Evolutionary conservation across 2,113 vertebrate genomes (phyloP).

Genomic region (Hippocampus abdominalis): DNA sequence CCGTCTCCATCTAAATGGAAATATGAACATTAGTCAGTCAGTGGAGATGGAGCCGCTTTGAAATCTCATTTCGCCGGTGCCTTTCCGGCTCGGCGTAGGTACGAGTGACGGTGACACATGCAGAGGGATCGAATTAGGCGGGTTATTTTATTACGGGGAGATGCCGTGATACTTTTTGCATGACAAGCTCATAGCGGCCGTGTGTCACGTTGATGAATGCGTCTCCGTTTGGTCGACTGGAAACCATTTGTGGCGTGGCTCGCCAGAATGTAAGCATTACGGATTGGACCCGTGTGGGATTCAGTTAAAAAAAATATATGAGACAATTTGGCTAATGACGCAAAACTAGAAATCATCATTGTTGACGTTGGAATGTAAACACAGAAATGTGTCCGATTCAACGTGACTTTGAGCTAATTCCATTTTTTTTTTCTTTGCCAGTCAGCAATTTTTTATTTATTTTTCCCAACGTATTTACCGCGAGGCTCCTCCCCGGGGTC

Average conservation of each 20-base stretch:
- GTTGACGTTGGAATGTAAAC: no score
- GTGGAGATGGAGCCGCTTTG: background rate
- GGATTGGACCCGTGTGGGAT: background rate
- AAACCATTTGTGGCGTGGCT: background rate
- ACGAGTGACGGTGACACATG: slow-evolving; percentile 25
- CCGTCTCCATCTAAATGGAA: slow-evolving; percentile 42
- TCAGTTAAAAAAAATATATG: background rate
- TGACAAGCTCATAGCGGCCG: slow-evolving; percentile 51
- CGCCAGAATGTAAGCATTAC: background rate
- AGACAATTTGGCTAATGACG: no score
- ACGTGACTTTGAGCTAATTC: slow-evolving; percentile 19
- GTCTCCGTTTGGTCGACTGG: background rate
- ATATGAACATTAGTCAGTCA: slow-evolving; percentile 8
- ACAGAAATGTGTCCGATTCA: background rate
- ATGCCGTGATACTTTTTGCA: slow-evolving; percentile 48
- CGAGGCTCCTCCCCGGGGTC: slow-evolving; percentile 31
- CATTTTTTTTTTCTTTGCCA: slow-evolving; percentile 24
- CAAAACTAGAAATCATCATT: no score
- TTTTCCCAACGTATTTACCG: slow-evolving; percentile 26
- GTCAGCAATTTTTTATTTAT: background rate
- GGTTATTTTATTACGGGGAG: slow-evolving; percentile 49
- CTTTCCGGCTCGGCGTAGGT: slow-evolving; percentile 14
- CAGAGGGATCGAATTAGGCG: slow-evolving; percentile 54
- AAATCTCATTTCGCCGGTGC: slow-evolving; percentile 17
- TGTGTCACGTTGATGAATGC: slow-evolving; percentile 55